Evolutionary conservation across 2,113 vertebrate genomes (phyloP), one percentile per base, ranked within the genome.

Genomic region (Vulpes vulpes): DNA sequence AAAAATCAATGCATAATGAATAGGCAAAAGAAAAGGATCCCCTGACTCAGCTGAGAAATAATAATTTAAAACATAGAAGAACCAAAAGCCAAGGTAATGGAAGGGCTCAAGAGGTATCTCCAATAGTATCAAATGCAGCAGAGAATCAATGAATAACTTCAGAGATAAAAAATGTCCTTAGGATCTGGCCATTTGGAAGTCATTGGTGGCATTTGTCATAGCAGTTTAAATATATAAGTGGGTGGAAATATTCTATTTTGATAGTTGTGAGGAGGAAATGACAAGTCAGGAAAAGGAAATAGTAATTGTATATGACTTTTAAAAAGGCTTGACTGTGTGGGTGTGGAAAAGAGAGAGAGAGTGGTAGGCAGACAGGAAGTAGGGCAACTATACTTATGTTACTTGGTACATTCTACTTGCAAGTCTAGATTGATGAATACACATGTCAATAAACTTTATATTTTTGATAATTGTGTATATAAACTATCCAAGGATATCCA

Each of bases 401-500:
- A 30, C 79, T 92, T 82, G 53, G 5, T 62, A 12, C 3, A 4
- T 30, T 43, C n/a, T 91, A 15, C 71, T 49, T 27, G 16, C 10
- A 79, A 25, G 19, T 69, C 25, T 35, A 62, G 71, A 64, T 11
- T 27, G 73, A 67, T 49, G 17, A 14, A 53, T 73, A 74, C 2
- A 60, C 8, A 25, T 82, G n/a, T 25, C 19, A 59, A 2, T 81
- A 20, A 87, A n/a, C 4, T 53, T 64, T 35, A 62, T 74, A 62
- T 73, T 94, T 93, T 96, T 91, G 35, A 82, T 89, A 69, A 62
- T 30, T 51, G 22, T 89, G 22, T 95, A 23, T 92, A 22, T 74
- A 85, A 97, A 78, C 22, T 57, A 64, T n/a, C 12, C 35, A 95
- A 83, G 62, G 3, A 53, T 35, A 35, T 35, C 35, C 35, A 35